phyloP scores from a whole-genome alignment of 2,797 vertebrate species.

The Anguilla obscura region DNA sequence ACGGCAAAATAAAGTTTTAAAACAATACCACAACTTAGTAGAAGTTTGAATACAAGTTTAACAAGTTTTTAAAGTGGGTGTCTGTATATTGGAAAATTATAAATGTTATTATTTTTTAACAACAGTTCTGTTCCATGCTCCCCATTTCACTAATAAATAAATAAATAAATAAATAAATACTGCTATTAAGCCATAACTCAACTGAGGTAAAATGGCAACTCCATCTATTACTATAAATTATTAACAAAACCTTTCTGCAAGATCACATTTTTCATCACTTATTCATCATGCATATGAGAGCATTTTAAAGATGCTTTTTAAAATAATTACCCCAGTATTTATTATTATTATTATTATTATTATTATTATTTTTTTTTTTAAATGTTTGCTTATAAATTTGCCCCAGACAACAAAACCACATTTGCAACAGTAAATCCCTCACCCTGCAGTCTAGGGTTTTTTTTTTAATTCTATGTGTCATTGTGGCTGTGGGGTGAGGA shows the following conservation, averaged over 20 bases:
- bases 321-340: constrained; percentile 16
- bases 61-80: neutral
- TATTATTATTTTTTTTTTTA: neutral
- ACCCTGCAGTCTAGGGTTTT: neutral
- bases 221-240: constrained; percentile 68
- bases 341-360: no score
- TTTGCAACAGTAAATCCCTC: neutral
- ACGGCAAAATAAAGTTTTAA: neutral
- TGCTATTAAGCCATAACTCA: constrained; percentile 44
- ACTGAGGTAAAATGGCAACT: constrained; percentile 55
- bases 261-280: constrained; percentile 56
- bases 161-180: neutral
- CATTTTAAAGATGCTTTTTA: constrained; percentile 38
- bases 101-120: neutral
- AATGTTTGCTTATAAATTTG: constrained; percentile 42
- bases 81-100: neutral
- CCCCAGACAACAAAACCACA: neutral
- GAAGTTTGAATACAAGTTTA: neutral
- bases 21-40: neutral
- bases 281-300: constrained; percentile 59
- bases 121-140: neutral
- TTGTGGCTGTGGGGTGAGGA: neutral
- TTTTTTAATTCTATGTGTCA: neutral
- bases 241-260: constrained; percentile 59
- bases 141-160: neutral